Conservation (phyloP, 2,113 vertebrate genomes). For the Tetrao urogallus region DNA sequence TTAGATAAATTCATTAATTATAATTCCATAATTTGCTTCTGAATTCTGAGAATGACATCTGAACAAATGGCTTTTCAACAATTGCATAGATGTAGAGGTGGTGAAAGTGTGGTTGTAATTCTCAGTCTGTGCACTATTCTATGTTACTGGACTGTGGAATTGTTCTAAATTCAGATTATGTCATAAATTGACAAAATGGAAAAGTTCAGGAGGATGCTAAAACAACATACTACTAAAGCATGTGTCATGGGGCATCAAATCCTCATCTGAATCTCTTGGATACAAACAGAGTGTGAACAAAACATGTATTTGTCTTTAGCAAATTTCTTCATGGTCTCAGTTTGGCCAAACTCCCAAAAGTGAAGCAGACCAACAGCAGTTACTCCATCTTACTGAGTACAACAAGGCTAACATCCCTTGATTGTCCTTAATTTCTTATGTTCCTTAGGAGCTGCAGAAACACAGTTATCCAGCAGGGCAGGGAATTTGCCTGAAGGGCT, state of each 20-base stretch:
- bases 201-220: background rate
- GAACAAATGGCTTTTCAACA: background rate
- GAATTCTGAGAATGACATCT: background rate
- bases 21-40: background rate
- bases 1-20: slow-evolving; percentile 23
- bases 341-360: background rate
- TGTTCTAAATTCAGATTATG: background rate
- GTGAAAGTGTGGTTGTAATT: background rate
- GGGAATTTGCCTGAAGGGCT: background rate
- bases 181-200: background rate
- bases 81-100: fast-evolving
- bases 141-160: background rate
- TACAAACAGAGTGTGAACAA: background rate
- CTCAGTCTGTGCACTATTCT: background rate
- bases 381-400: background rate
- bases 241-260: background rate
- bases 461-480: background rate
- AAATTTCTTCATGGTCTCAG: background rate
- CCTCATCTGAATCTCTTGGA: background rate
- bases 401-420: background rate
- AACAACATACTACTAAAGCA: background rate
- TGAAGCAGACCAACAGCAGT: background rate
- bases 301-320: background rate
- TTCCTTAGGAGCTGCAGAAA: background rate
- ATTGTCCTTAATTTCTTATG: background rate